Evolutionary conservation across 2,113 vertebrate species (phyloP).

Genomic region (Oreocharis arfaki): DNA sequence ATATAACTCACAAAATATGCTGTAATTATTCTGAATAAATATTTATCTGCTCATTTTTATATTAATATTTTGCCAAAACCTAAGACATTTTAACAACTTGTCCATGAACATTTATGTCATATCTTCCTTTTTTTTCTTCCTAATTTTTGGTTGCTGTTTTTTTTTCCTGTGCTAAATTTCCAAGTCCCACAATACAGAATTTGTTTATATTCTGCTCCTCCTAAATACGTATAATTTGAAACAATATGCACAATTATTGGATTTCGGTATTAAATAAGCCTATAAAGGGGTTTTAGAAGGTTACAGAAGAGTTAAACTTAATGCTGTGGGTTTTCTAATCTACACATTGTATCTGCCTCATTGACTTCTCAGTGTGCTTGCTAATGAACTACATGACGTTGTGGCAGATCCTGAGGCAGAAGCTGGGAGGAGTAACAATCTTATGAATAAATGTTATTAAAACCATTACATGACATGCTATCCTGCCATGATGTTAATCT

Average conservation of each 20-base stretch:
- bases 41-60: not conserved
- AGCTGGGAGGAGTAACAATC: conserved; percentile 11
- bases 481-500: conserved; percentile 13
- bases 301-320: conserved; percentile 10
- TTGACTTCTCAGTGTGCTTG: conserved; percentile 25
- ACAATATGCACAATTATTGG: not conserved
- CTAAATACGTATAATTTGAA: not conserved
- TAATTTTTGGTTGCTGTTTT: accelerated
- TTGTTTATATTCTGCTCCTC: not conserved
- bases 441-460: conserved; percentile 46
- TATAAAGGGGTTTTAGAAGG: not conserved
- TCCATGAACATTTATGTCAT: not conserved
- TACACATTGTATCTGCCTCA: conserved; percentile 10
- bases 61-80: not conserved
- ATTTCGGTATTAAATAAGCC: not conserved
- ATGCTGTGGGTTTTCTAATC: not conserved
- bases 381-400: not conserved
- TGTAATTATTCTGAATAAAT: not conserved
- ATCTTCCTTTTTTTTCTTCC: not conserved
- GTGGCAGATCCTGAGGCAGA: conserved; percentile 17
- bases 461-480: conserved; percentile 9
- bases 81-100: not conserved
- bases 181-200: not conserved
- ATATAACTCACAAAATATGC: not conserved
- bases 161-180: not conserved